Conservation (phyloP, 2,888 invertebrate genomes). For the Capitulum mitella region DNA sequence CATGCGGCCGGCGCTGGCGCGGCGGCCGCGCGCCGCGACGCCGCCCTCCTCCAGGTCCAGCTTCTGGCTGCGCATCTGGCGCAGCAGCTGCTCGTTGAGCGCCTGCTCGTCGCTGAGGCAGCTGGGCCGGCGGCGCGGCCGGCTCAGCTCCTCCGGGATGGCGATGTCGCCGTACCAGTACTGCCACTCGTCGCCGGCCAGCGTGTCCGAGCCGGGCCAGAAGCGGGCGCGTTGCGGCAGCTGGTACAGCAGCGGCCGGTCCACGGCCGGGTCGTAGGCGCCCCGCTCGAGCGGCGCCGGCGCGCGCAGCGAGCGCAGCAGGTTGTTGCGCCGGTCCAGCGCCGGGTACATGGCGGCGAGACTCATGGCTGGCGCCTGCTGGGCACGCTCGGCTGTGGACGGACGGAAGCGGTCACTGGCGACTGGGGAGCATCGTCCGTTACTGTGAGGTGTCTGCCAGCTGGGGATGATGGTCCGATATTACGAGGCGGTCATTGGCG, state of each 20-base stretch:
- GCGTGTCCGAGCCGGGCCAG: conserved; percentile 20
- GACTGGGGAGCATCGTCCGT: neutral
- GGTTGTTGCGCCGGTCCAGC: neutral
- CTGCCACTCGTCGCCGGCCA: conserved; percentile 21
- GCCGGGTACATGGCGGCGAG: conserved; percentile 6
- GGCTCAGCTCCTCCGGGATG: conserved; percentile 12
- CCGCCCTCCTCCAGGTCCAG: neutral
- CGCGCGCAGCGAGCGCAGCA: neutral
- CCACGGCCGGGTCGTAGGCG: conserved; percentile 15
- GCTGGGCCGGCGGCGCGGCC: conserved; percentile 20
- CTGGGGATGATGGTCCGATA: too few species aligned
- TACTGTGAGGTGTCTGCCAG: too few species aligned
- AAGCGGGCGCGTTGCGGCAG: conserved; percentile 19
- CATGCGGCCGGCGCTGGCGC: neutral
- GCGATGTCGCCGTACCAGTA: conserved; percentile 26
- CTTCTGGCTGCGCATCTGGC: neutral
- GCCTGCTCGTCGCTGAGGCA: neutral
- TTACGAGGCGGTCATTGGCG: too few species aligned
- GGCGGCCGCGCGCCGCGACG: conserved; percentile 6
- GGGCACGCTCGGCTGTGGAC: too few species aligned
- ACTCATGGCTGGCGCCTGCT: neutral
- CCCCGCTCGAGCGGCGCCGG: neutral
- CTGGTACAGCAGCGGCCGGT: neutral
- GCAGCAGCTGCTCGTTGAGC: neutral
- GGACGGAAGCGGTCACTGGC: neutral